Evolutionary conservation across 2,888 invertebrate species (phyloP).

Genomic region (Anticlea derivata): DNA sequence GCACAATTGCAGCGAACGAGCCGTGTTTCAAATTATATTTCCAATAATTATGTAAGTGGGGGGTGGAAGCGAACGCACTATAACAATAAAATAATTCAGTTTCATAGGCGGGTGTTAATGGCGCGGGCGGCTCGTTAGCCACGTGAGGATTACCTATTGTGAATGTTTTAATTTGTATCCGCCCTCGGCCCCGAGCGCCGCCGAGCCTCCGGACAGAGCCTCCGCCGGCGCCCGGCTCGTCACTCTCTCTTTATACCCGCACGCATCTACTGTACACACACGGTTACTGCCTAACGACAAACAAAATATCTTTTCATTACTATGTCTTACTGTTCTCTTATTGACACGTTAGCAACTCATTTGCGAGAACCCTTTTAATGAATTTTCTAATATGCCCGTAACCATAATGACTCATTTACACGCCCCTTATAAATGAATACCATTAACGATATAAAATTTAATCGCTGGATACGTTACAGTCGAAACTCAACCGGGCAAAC

Average conservation of each 20-base stretch:
- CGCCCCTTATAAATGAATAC: background rate
- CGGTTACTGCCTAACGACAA: slow-evolving; percentile 16
- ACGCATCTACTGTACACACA: slow-evolving; percentile 14
- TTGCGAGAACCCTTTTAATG: slow-evolving; percentile 10
- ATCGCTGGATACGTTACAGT: no score
- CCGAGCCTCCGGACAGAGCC: slow-evolving; percentile 30
- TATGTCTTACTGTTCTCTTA: slow-evolving; percentile 12
- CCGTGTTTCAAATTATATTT: slow-evolving; percentile 46
- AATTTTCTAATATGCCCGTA: slow-evolving; percentile 7
- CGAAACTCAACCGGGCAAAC: no score
- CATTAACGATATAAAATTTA: background rate
- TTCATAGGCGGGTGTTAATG: slow-evolving; percentile 73
- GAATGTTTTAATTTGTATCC: slow-evolving; percentile 79
- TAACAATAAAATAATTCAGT: slow-evolving; percentile 75
- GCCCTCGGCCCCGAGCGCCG: slow-evolving; percentile 43
- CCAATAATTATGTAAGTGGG: slow-evolving; percentile 56
- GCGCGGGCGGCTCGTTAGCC: slow-evolving; percentile 72
- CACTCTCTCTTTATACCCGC: slow-evolving; percentile 22
- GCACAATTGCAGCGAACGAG: slow-evolving; percentile 43
- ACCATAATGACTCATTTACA: slow-evolving; percentile 3
- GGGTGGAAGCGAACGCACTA: slow-evolving; percentile 58
- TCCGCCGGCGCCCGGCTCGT: slow-evolving; percentile 31
- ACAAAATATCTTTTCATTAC: slow-evolving; percentile 22
- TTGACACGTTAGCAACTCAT: slow-evolving; percentile 11
- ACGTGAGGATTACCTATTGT: slow-evolving; percentile 76